phyloP scores from a whole-genome alignment of 2,888 invertebrate genomes.

The Hirtodrosophila alboralis region DNA sequence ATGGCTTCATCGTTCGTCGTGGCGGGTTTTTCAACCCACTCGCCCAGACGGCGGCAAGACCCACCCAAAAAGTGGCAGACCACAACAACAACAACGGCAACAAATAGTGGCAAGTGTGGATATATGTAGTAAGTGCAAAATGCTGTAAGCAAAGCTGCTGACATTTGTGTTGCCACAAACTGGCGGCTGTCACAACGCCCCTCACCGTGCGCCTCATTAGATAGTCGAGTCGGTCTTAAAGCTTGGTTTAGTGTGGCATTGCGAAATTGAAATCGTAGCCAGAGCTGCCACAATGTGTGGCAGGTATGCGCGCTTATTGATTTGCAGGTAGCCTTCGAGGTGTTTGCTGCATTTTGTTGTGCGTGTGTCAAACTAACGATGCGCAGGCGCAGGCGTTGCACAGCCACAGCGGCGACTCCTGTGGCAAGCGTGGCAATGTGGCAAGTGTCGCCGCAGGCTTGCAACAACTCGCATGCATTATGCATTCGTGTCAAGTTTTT shows the following conservation, averaged over 20 bases:
- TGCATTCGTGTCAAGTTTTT: slow-evolving; percentile 55
- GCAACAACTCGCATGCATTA: slow-evolving; percentile 42
- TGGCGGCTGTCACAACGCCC: slow-evolving; percentile 73
- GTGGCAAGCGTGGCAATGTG: slow-evolving; percentile 39
- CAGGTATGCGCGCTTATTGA: slow-evolving; percentile 74
- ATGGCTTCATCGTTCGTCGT: slow-evolving; percentile 70
- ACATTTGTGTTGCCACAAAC: slow-evolving; percentile 53
- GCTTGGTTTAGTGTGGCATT: slow-evolving; percentile 24
- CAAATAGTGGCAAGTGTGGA: not conserved
- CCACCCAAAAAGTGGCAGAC: slow-evolving; percentile 9
- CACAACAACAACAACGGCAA: slow-evolving; percentile 5
- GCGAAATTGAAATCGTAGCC: slow-evolving; percentile 31
- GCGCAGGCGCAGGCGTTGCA: slow-evolving; percentile 44
- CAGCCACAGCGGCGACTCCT: slow-evolving; percentile 27
- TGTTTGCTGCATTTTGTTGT: too few relatives aligned
- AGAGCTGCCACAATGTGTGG: slow-evolving; percentile 65
- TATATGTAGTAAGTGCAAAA: slow-evolving; percentile 64
- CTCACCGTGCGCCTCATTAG: slow-evolving; percentile 75
- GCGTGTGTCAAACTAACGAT: slow-evolving; percentile 59
- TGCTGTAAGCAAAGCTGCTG: slow-evolving; percentile 76
- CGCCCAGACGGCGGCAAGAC: slow-evolving; percentile 24
- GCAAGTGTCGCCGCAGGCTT: slow-evolving; percentile 54
- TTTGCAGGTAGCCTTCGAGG: slow-evolving; percentile 47
- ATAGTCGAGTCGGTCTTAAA: slow-evolving; percentile 20
- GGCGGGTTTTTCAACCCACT: slow-evolving; percentile 51